These are phyloP conservation scores for Spodoptera frugiperda DNA, from an alignment of 1,140 invertebrate species.

Conservation along the genomic window DNA sequence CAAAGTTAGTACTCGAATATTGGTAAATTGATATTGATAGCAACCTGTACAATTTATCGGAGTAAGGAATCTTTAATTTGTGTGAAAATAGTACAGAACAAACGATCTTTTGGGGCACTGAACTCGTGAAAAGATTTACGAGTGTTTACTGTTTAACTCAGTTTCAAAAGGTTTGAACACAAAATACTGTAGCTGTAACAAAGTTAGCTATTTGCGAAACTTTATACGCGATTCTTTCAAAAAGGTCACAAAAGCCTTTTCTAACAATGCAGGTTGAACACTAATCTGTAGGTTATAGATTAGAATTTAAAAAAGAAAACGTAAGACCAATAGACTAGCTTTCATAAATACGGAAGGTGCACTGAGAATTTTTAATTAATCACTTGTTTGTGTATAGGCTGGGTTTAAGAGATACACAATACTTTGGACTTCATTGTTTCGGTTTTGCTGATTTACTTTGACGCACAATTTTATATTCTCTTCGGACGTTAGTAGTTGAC, in stretches of 20 bases:
- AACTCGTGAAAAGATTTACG: conserved; percentile 3
- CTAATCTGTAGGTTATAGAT: not conserved
- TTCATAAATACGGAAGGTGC: not conserved
- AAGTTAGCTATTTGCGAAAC: not conserved
- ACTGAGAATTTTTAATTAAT: conserved; percentile 16
- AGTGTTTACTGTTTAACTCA: not conserved
- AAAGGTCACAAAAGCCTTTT: not conserved
- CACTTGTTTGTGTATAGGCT: not conserved
- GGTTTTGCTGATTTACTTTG: no score
- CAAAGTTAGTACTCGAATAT: conserved; percentile 7
- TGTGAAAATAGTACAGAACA: not conserved
- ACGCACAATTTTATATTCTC: no score
- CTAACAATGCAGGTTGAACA: not conserved
- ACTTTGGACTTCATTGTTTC: no score
- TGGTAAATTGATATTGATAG: conserved; percentile 29
- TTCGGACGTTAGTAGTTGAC: no score
- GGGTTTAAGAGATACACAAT: not conserved
- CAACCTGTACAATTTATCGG: conserved; percentile 14
- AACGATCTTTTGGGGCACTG: not conserved
- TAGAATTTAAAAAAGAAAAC: not conserved
- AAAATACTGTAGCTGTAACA: not conserved
- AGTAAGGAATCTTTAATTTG: not conserved
- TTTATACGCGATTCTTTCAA: not conserved
- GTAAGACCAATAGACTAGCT: not conserved
- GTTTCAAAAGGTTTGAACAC: not conserved